Percentiles rank a stretch among this genome's conserved stretches.
Conservation (phyloP, 2,113 vertebrate species). For the pig (Sus scrofa) region DNA sequence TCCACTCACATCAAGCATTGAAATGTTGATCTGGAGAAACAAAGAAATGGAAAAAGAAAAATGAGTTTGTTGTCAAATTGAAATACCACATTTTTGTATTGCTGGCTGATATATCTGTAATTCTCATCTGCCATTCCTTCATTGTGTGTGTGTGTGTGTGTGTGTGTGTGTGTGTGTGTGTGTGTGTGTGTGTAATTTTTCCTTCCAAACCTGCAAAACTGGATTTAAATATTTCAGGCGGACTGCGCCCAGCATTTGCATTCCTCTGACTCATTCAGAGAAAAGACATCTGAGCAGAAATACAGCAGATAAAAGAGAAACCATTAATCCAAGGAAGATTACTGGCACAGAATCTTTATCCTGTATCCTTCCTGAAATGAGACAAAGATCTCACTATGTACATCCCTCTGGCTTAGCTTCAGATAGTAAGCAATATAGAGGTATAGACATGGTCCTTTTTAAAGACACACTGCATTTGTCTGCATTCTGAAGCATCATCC, state of each 20-base stretch:
- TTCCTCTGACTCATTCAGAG: conserved; percentile 97
- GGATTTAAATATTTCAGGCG: conserved; percentile 92
- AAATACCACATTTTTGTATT: conserved; percentile 80
- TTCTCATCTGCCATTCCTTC: conserved; percentile 87
- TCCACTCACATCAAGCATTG: conserved; percentile 81
- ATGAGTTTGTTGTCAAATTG: conserved; percentile 86
- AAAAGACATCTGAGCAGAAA: conserved; percentile 99
- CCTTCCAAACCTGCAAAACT: conserved; percentile 88
- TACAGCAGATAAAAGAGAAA: conserved; percentile 99
- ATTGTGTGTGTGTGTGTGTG: conserved; percentile 71
- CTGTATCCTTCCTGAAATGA: conserved; percentile 92
- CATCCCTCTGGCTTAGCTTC: conserved; percentile 91
- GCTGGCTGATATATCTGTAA: conserved; percentile 86
- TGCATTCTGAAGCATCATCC: conserved; percentile 77
- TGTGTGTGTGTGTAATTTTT: conserved; percentile 74
- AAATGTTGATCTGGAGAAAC: conserved; percentile 83
- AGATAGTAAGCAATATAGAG: conserved; percentile 89
- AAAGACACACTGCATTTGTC: conserved; percentile 85
- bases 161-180: conserved; percentile 68
- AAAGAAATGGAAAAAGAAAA: conserved; percentile 79
- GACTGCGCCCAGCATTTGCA: conserved; percentile 95
- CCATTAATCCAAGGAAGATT: conserved; percentile 99
- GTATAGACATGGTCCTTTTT: conserved; percentile 85
- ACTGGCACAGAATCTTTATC: conserved; percentile 99
- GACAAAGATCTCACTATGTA: conserved; percentile 93